Evolutionary conservation across 1,140 invertebrate species (phyloP), one percentile per base, ranked within the genome.

Genomic region (Drosophila suzukii): DNA sequence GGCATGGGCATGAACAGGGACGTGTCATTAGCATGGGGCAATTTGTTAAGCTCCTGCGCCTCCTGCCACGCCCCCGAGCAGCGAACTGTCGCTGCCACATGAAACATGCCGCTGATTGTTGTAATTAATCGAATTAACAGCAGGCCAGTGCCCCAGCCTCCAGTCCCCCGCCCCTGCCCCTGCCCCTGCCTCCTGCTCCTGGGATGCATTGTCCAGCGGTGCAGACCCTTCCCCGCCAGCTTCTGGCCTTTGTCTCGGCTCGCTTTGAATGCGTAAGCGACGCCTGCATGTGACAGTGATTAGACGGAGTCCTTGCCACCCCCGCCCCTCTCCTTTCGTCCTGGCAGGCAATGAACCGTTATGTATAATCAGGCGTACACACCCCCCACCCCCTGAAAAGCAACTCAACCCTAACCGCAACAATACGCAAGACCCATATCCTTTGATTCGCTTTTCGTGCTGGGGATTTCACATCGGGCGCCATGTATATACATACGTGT

Each of bases 51-150:
- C 55, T 73, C 34, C 73, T 58, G 49, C 61, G 57, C 59, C 60
- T 51, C 38, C 51, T 41, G 73, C 58, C 51, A 63, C 27, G 54
- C 47, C 71, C 63, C 58, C 38, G 11, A 30, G 47, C 61, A 41
- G 53, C 58, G 24, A 61, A 47, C 58, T 77, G 81, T 60, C 68
- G 60, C 78, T 73, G 78, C 62, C 79, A 83, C 75, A 86, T 88
- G 79, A 88, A 88, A 91, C 88, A 92, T 91, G 75, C 73, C 73
- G 90, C 85, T 91, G 84, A 91, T 91, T 92, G 84, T 89, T 91
- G 88, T 92, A 92, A 92, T 92, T 92, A 92, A 92, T 92, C 91
- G 91, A 91, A 91, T 92, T 91, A 92, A 90, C 78, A 90, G 86
- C 74, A 88, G 67, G 61, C 75, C 78, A 72, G 27, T 77, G 68